A percentile compares a stretch with the other conserved stretches of the same genome.
phyloP scores from a whole-genome alignment of 2,113 vertebrate genomes.

The Campylomormyrus numenius region DNA sequence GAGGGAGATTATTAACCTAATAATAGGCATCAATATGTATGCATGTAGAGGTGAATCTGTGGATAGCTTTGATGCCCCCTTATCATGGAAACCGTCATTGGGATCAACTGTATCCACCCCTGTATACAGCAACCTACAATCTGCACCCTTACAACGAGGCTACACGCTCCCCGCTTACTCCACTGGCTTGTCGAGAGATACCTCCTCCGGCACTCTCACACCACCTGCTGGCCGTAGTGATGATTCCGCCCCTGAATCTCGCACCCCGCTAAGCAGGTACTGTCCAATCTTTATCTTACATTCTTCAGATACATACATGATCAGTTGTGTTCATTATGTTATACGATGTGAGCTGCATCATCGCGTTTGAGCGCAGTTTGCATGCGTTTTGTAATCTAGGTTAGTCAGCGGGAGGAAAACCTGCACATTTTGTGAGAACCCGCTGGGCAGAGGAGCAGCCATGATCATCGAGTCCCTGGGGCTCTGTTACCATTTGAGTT shows the following conservation, averaged over 20 bases:
- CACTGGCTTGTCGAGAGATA: constrained; percentile 32
- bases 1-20: not conserved
- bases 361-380: not conserved
- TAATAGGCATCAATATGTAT: not conserved
- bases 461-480: constrained; percentile 93
- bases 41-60: constrained; percentile 80
- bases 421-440: constrained; percentile 81
- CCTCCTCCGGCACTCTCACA: constrained; percentile 19
- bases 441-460: constrained; percentile 86
- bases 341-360: not conserved
- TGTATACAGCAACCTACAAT: constrained; percentile 53
- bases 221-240: constrained; percentile 27
- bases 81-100: constrained; percentile 53
- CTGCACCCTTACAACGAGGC: constrained; percentile 50
- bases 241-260: constrained; percentile 12
- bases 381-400: constrained; percentile 67
- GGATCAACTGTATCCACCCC: constrained; percentile 33
- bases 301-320: not conserved
- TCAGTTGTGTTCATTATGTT: not conserved
- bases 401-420: constrained; percentile 78
- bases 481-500: constrained; percentile 92
- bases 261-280: constrained; percentile 62
- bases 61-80: constrained; percentile 73
- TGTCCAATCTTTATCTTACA: not conserved
- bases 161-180: constrained; percentile 62